Percentiles rank a stretch among this genome's conserved stretches.
These are phyloP conservation scores for Agrotis puta DNA, from an alignment of 2,888 invertebrate genomes.

Conservation along the genomic window DNA sequence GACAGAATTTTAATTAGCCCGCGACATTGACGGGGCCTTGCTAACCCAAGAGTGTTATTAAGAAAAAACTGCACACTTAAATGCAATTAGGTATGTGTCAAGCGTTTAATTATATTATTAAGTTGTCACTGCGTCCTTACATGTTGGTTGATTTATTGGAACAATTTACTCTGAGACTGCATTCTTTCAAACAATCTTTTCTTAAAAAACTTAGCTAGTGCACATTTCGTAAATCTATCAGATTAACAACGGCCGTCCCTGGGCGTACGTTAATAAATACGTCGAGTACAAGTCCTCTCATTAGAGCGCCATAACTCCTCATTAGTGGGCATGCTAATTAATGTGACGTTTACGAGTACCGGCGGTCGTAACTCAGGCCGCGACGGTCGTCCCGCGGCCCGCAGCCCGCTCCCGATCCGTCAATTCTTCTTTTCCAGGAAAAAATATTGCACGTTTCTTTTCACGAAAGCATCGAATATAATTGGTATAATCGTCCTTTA, in stretches of 20 bases:
- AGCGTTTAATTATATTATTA: conserved; percentile 57
- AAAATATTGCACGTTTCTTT: conserved; percentile 56
- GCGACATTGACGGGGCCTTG: conserved; percentile 28
- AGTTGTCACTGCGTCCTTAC: conserved; percentile 50
- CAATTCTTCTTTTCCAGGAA: conserved; percentile 62
- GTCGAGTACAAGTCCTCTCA: conserved; percentile 86
- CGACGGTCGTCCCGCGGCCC: conserved; percentile 58
- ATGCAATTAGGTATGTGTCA: conserved; percentile 42
- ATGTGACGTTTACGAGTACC: conserved; percentile 88
- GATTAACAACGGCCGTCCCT: conserved; percentile 66
- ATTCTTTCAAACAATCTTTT: conserved; percentile 36
- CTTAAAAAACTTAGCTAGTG: conserved; percentile 22
- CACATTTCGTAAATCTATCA: conserved; percentile 68
- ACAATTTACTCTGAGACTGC: conserved; percentile 25
- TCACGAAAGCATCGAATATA: conserved; percentile 62
- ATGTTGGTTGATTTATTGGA: conserved; percentile 43
- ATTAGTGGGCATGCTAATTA: conserved; percentile 90
- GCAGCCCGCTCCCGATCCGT: conserved; percentile 61
- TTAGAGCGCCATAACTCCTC: conserved; percentile 90
- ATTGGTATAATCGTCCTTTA: conserved; percentile 59
- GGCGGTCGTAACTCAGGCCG: conserved; percentile 75
- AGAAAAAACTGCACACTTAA: conserved; percentile 44
- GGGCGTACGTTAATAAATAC: conserved; percentile 73
- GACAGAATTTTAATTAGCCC: conserved; percentile 52
- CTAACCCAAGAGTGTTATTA: conserved; percentile 27